Conservation (phyloP, 2,797 vertebrate genomes). For the Tapirus indicus region DNA sequence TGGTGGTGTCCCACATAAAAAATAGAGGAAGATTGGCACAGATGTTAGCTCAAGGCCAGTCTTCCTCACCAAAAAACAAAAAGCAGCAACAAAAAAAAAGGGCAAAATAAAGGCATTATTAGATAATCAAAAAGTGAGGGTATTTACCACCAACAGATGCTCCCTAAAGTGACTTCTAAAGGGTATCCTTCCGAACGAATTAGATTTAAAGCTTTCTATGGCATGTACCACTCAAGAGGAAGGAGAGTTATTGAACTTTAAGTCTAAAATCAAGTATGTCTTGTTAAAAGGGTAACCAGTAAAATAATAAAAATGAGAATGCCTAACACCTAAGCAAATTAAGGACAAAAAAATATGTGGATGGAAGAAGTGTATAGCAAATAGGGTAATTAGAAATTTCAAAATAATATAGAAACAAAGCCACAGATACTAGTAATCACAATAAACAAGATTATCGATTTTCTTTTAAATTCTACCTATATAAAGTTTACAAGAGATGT, state of each 20-base stretch:
- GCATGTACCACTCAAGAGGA: too few relatives aligned
- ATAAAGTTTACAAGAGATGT: not conserved
- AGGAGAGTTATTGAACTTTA: not conserved
- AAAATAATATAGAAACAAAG: not conserved
- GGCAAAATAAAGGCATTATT: not conserved
- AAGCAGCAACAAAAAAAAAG: too few relatives aligned
- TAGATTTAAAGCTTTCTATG: not conserved
- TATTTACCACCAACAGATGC: not conserved
- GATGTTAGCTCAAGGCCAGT: too few relatives aligned
- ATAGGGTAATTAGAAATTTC: not conserved
- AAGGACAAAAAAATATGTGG: not conserved
- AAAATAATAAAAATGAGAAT: conserved; percentile 12
- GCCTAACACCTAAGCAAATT: not conserved
- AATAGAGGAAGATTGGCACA: too few relatives aligned
- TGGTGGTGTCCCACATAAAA: too few relatives aligned
- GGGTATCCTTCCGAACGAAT: not conserved
- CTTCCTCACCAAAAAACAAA: too few relatives aligned
- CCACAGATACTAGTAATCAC: not conserved
- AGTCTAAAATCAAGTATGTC: not conserved
- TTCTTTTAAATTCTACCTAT: not conserved
- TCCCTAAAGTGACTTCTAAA: not conserved
- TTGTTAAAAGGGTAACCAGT: not conserved
- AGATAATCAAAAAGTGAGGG: not conserved
- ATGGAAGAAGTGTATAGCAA: not conserved
- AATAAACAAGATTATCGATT: not conserved